Evolutionary conservation across 2,113 vertebrate genomes (phyloP), one percentile per base, ranked within the genome.

Genomic region (Procapra przewalskii): DNA sequence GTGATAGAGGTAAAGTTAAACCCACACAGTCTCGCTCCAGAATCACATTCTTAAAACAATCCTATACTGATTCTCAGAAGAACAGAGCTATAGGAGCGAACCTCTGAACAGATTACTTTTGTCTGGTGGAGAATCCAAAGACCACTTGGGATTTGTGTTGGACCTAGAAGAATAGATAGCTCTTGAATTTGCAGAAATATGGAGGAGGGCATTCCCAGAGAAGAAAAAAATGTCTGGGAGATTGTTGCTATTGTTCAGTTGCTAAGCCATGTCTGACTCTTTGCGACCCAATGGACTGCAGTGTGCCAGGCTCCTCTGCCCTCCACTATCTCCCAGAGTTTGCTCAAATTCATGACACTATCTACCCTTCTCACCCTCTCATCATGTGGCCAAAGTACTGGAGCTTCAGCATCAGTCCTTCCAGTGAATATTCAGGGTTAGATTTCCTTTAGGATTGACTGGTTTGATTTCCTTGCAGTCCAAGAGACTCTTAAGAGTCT

Each of bases 41-140:
- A 91, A 86, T 9, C 25, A 57, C 33, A 71, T 97, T 95, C 90
- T 96, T 64, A 91, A 93, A 96, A 45, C 50, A 33, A 89, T 79
- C 75, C 29, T 80, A 21, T 23, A 48, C 17, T 55, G 55, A 43
- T 75, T 81, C 71, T 96, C 77, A 64, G 54, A 94, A 77, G 33
- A 64, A 88, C 81, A 64, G 11, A 97, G 7, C 21, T 59, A 6
- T 33, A 13, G 27, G 54, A 94, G 16, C 52, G 14, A 88, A 52
- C 17, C 43, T 33, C 59, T 33, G 33, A 91, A 48, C 17, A 90
- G 11, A 52, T 91, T 64, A 62, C 25, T 54, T 92, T 77, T n/a
- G 31, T 31, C 33, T 57, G 31, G 17, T 94, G 9, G 7, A 81
- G 52, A 54, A 96, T 25, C 48, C 13, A 45, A 94, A 43, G 67